Evolutionary conservation across 1,140 invertebrate genomes (phyloP), one percentile per base, ranked within the genome.

Genomic region (Agrilus planipennis): DNA sequence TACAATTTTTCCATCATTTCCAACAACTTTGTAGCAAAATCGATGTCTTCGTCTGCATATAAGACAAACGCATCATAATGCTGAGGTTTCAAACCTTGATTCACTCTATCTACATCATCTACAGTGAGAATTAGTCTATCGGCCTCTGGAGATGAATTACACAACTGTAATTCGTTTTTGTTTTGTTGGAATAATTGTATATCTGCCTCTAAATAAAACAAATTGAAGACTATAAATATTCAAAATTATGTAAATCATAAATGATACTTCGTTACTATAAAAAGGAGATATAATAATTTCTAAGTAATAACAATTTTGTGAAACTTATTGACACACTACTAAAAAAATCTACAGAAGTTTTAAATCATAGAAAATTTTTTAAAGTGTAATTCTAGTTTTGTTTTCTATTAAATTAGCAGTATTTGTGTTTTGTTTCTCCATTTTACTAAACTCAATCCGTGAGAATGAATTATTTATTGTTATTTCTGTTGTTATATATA

Each of bases 51-150:
- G 42, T 81, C 74, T n/a, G 73, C 71, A 56, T 70, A 82, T n/a
- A 82, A 54, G 21, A 83, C 62, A 54, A 78, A 81, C 4, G 79
- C 80, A 65, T 83, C 75, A 50, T 83, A 84, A 34, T 56, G 59
- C 51, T 75, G 71, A 32, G 65, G 62, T 35, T 63, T 53, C 35
- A 70, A 49, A 12, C 73, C 71, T 51, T 67, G 55, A 10, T 63
- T 58, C 9, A 64, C 47, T 38, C 67, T 60, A 11, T 62, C 49
- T 11, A 71, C 51, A 61, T 78, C 75, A 48, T 71, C 73, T 64
- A 34, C 27, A 47, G 63, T 61, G 25, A 62, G 35, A 40, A 61
- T 52, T 31, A 52, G 32, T 34, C 46, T 47, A 34, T 53, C 53
- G 16, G 31, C 35, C 6, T 50, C 44, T 2, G 36, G 21, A 38